phyloP scores from a whole-genome alignment of 1,140 invertebrate species.

The Drosophila kepulauana region DNA sequence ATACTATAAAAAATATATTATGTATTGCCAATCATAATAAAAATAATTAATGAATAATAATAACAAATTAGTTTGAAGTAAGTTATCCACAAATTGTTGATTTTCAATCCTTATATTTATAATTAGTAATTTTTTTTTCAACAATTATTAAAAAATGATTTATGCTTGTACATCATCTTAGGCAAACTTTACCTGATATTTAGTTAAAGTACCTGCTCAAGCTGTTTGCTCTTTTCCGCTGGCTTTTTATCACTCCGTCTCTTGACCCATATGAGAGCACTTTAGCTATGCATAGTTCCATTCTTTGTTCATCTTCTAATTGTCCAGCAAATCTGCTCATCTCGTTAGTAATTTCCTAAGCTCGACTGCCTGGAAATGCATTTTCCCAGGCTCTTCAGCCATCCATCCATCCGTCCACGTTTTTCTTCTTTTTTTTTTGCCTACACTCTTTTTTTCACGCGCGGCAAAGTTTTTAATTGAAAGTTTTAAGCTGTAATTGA shows the following conservation, averaged over 20 bases:
- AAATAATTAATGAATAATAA: no score
- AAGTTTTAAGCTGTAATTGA: slow-evolving; percentile 73
- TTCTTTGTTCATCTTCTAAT: slow-evolving; percentile 26
- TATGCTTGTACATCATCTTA: no score
- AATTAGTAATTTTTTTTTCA: no score
- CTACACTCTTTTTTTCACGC: slow-evolving; percentile 54
- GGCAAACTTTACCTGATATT: neutral
- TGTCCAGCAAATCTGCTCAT: slow-evolving; percentile 44
- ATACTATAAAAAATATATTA: no score
- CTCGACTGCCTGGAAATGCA: slow-evolving; percentile 43
- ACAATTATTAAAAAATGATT: no score
- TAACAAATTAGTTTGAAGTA: no score
- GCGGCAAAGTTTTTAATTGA: slow-evolving; percentile 70
- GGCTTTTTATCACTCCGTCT: neutral
- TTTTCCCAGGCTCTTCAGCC: slow-evolving; percentile 35
- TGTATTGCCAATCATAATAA: no score
- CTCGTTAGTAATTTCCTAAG: slow-evolving; percentile 41
- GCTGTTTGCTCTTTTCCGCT: neutral
- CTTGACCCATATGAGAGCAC: slow-evolving; percentile 18
- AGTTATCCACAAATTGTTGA: no score
- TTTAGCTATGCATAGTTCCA: slow-evolving; percentile 5
- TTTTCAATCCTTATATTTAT: no score
- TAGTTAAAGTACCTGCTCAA: neutral
- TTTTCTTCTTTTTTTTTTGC: slow-evolving; percentile 11
- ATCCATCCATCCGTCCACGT: neutral